These are phyloP conservation scores for Papilio polyxenes DNA, from an alignment of 1,140 invertebrate species.

Conservation along the genomic window DNA sequence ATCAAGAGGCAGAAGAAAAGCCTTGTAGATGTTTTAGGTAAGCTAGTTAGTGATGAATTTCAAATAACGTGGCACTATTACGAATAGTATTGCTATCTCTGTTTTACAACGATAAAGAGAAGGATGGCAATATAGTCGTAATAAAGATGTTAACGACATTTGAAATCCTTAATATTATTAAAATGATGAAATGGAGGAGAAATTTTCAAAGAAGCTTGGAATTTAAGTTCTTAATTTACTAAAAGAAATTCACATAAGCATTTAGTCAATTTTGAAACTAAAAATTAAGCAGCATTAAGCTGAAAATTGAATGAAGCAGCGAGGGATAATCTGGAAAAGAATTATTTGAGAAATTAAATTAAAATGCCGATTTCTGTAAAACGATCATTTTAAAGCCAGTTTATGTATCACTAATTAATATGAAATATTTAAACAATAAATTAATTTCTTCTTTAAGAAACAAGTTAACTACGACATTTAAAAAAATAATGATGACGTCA, in stretches of 20 bases:
- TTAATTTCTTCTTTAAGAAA: neutral
- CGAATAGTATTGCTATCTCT: neutral
- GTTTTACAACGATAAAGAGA: neutral
- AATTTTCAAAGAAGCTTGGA: neutral
- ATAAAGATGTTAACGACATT: neutral
- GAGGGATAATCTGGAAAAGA: neutral
- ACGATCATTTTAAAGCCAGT: neutral
- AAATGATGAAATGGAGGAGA: neutral
- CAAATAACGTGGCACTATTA: neutral
- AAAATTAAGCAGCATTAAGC: conserved; percentile 6
- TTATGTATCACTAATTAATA: conserved; percentile 3
- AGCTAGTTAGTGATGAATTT: conserved; percentile 1
- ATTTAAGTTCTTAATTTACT: neutral
- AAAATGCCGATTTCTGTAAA: neutral
- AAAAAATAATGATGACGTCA: neutral
- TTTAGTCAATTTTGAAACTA: neutral
- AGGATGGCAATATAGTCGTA: neutral
- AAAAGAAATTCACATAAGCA: neutral
- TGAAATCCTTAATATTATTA: neutral
- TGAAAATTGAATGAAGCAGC: neutral
- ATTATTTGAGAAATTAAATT: neutral
- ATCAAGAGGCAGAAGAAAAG: conserved; percentile 15
- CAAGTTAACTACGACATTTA: neutral
- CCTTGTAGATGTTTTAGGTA: neutral
- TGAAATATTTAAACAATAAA: neutral